A percentile compares a stretch with the other conserved stretches of the same genome.
Conservation (phyloP, 2,888 invertebrate species). For the Augiades crinisus region DNA sequence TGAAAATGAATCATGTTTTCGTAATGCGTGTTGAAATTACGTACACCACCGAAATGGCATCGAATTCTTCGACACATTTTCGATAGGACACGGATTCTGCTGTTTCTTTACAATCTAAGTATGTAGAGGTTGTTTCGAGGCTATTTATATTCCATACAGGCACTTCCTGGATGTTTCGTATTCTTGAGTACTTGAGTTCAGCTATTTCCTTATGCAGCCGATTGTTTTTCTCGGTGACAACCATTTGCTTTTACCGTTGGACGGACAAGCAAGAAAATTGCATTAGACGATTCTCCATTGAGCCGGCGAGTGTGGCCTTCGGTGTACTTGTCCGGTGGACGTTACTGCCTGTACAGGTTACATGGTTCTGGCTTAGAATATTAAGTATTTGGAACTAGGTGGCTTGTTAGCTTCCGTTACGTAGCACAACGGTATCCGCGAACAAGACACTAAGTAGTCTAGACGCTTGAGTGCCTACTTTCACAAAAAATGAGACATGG, state of each 20-base stretch:
- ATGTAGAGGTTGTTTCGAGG: background rate
- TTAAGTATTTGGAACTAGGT: constrained; percentile 3
- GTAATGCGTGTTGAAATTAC: too few relatives aligned
- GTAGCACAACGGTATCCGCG: too few relatives aligned
- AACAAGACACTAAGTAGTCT: too few relatives aligned
- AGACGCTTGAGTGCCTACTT: too few relatives aligned
- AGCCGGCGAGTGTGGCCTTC: background rate
- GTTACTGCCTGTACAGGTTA: background rate
- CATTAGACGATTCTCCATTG: constrained; percentile 16
- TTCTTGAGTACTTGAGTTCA: background rate
- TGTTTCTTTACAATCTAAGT: background rate
- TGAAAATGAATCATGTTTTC: too few relatives aligned
- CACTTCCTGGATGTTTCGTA: constrained; percentile 9
- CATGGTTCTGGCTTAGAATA: constrained; percentile 2
- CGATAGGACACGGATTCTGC: background rate
- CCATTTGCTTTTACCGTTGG: constrained; percentile 24
- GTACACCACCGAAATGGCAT: background rate
- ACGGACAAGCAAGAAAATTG: constrained; percentile 23
- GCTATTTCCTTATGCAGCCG: constrained; percentile 18
- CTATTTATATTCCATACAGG: constrained; percentile 12
- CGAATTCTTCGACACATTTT: background rate
- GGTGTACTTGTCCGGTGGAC: background rate
- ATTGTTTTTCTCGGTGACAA: constrained; percentile 25
- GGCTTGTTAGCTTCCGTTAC: constrained; percentile 5
- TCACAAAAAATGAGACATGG: too few relatives aligned